Conservation (phyloP, 92 coral and sea anemone genomes). For the Parazoanthus darwini region DNA sequence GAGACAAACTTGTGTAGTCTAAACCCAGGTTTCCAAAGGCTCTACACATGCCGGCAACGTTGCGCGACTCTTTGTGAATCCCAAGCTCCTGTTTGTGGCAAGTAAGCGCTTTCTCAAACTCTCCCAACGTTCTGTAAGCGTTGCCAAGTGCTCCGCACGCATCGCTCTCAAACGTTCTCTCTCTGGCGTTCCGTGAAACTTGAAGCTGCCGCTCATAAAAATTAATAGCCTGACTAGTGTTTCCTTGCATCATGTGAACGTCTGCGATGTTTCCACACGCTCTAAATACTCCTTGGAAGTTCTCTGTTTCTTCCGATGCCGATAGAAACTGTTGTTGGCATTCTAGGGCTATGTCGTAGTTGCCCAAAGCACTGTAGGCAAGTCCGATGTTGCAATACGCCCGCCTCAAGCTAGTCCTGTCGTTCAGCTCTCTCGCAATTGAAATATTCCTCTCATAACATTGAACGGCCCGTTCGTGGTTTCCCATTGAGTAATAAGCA, state of each 20-base stretch:
- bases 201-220: slow-evolving; percentile 85
- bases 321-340: slow-evolving; percentile 78
- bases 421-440: slow-evolving; percentile 80
- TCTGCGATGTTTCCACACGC: slow-evolving; percentile 97
- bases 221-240: slow-evolving; percentile 73
- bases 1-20: slow-evolving; percentile 64
- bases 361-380: slow-evolving; percentile 83
- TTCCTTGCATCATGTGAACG: slow-evolving; percentile 74
- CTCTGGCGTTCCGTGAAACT: slow-evolving; percentile 78
- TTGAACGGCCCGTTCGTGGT: slow-evolving; percentile 79
- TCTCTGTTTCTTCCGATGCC: slow-evolving; percentile 75
- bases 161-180: slow-evolving; percentile 68
- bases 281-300: slow-evolving; percentile 72
- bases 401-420: slow-evolving; percentile 81
- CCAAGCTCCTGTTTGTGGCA: slow-evolving; percentile 82
- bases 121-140: slow-evolving; percentile 81
- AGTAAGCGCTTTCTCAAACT: slow-evolving; percentile 75
- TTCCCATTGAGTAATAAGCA: slow-evolving; percentile 92
- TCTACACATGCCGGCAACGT: slow-evolving; percentile 73
- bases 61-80: slow-evolving; percentile 60
- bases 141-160: slow-evolving; percentile 90
- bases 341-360: slow-evolving; percentile 78
- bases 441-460: slow-evolving; percentile 87
- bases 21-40: slow-evolving; percentile 88
- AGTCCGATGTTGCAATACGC: slow-evolving; percentile 94